phyloP scores from a whole-genome alignment of 2,888 invertebrate genomes.

The Stenchaetothrips biformis region DNA sequence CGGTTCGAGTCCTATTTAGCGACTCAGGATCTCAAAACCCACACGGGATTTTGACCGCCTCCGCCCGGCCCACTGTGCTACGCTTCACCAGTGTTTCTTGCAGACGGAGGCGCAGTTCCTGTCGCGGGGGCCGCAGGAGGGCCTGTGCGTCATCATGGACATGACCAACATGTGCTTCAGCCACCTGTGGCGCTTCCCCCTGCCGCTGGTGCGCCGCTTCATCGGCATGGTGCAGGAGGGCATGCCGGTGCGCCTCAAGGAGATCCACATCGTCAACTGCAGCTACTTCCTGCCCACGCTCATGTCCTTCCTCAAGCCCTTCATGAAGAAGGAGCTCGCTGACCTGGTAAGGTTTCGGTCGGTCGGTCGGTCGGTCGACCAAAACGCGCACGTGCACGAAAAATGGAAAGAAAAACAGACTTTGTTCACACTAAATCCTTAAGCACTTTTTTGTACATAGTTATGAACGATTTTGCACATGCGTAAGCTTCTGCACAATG shows the following conservation, averaged over 20 bases:
- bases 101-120: conserved; percentile 14
- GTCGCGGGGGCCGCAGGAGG: neutral
- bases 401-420: too few species aligned
- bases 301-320: conserved; percentile 60
- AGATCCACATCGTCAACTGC: conserved; percentile 61
- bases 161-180: conserved; percentile 27
- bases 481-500: too few species aligned
- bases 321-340: conserved; percentile 59
- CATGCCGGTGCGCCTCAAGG: conserved; percentile 61
- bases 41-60: too few species aligned
- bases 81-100: too few species aligned
- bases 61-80: too few species aligned
- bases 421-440: too few species aligned
- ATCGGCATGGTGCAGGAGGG: conserved; percentile 53
- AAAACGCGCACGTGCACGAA: too few species aligned
- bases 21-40: too few species aligned
- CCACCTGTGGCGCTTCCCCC: conserved; percentile 24
- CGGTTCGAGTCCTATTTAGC: too few species aligned
- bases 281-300: conserved; percentile 64
- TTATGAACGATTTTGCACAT: too few species aligned
- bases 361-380: too few species aligned
- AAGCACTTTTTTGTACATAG: too few species aligned
- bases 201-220: conserved; percentile 21
- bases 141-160: conserved; percentile 16
- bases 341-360: conserved; percentile 48